Evolutionary conservation across 2,888 invertebrate genomes (phyloP), one percentile per base, ranked within the genome.

Genomic region (Drosophila lutescens): DNA sequence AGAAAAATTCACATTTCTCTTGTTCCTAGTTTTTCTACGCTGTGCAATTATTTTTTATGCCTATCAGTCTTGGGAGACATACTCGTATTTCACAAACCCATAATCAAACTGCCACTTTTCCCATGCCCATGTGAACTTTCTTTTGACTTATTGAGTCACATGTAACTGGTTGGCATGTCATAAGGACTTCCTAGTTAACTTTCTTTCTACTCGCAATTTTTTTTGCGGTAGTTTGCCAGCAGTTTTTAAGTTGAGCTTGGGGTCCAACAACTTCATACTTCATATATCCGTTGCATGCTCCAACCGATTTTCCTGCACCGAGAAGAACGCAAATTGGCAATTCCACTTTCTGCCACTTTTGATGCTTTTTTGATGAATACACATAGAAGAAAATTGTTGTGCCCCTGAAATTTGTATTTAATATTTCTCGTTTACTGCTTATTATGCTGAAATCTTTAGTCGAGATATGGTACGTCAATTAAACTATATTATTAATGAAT

Each of bases 251-350:
- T 34, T 43, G 60, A 49, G 60, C 49, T 34, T 15, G 58, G 57
- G 38, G 9, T 50, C 17, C 38, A 32, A 54, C 58, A 51, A 59
- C 44, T 34, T 54, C 47, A 40, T 63, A 46, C 43, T 46, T 50
- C 47, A 44, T 44, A 41, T 40, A 58, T 58, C 44, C 62, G 36
- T 56, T 63, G 59, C 59, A 44, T 17, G 56, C 49, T 53, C 9
- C 44, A 34, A 15, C 56, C 41, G 57, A 51, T 63, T 60, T 43
- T 36, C 41, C 53, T 50, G 57, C 71, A 62, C 41, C 47, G 20
- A 70, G 51, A 68, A 58, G 74, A 74, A 75, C 70, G 71, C 79
- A 82, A 86, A 86, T 85, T 86, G 87, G 80, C 86, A 81, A 86
- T 84, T 81, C 81, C 79, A 79, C 76, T 84, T 79, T 54, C 66